Conservation (phyloP, 2,888 invertebrate species). For the Charanyca ferruginea region DNA sequence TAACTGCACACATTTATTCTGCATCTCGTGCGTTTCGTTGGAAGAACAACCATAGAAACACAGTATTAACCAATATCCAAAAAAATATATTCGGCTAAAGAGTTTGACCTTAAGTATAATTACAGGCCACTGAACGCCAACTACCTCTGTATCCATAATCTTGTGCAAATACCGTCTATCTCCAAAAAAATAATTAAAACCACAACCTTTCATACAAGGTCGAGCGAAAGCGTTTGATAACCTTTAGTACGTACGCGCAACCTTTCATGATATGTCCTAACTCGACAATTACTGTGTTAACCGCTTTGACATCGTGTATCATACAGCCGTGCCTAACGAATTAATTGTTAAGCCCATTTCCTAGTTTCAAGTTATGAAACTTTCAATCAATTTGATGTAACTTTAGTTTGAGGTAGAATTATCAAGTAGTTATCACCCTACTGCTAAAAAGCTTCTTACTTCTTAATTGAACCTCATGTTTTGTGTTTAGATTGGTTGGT, state of each 20-base stretch:
- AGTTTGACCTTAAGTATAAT: slow-evolving; percentile 23
- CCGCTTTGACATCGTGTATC: slow-evolving; percentile 29
- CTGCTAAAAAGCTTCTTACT: neutral
- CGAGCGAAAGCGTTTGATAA: slow-evolving; percentile 39
- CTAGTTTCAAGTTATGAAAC: slow-evolving; percentile 26
- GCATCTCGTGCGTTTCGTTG: neutral
- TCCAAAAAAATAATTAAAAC: slow-evolving; percentile 25
- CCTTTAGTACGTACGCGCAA: slow-evolving; percentile 32
- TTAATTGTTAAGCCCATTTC: slow-evolving; percentile 27
- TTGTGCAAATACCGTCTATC: slow-evolving; percentile 31
- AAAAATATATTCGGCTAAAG: neutral
- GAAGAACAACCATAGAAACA: neutral
- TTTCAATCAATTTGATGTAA: slow-evolving; percentile 18
- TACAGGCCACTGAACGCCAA: slow-evolving; percentile 26
- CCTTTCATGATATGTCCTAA: slow-evolving; percentile 47
- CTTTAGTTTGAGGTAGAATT: slow-evolving; percentile 4
- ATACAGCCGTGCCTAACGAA: slow-evolving; percentile 12
- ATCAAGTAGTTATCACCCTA: neutral
- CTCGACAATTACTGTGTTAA: slow-evolving; percentile 36
- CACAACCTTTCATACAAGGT: slow-evolving; percentile 46
- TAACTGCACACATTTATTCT: no score
- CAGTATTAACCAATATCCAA: neutral
- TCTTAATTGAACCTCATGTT: neutral
- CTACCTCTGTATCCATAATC: neutral
- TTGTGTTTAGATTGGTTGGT: neutral